Base-by-base conservation (phyloP, 2,888 invertebrate genomes). In the Tyria jacobaeae region DNA sequence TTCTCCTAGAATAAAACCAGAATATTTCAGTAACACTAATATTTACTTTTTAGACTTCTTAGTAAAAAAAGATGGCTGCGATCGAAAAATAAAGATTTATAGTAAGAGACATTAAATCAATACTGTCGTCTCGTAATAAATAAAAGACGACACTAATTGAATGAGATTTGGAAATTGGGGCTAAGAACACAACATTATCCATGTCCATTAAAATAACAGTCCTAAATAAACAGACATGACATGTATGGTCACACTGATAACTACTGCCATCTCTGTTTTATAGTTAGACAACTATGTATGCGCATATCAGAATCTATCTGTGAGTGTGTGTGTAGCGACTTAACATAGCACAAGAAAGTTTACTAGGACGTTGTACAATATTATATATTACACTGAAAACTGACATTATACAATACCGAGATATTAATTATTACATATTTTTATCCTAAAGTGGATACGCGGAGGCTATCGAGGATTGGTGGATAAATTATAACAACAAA, bases 241-340 rank as follows among this genome's bases (percentile, higher is more conserved):
- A 88, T 80, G 88, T 88, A 88, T 89, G 90, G 90, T 86, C 88
- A 86, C 85, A 82, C 84, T 79, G 91, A 92, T 92, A 92, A 91
- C 87, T 89, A 86, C 86, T 81, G 83, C 84, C 76, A 82, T 86
- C 88, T 80, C 84, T 84, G 85, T 84, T 86, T 86, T 82, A 82
- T 88, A 89, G 90, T 90, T 89, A 87, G 83, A 73, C 79, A 75
- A 71, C 62, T 58, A 55, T 71, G 44, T 21, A 41, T 41, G 17
- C 12, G 21, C 5, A 9, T 41, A 17, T 9, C 1, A 7, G 17
- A 17, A 0, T 41, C 2, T 41, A 9, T 41, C 9, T 17, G 41
- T 17, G 41, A 9, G 56, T 67, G 60, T 64, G 70, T 66, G 71
- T 71, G 60, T 56, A 57, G 54, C 54, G 25, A 39, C 15, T 41